Evolutionary conservation across 2,888 invertebrate genomes (phyloP), one percentile per base, ranked within the genome.

Genomic region (Acronicta alni): DNA sequence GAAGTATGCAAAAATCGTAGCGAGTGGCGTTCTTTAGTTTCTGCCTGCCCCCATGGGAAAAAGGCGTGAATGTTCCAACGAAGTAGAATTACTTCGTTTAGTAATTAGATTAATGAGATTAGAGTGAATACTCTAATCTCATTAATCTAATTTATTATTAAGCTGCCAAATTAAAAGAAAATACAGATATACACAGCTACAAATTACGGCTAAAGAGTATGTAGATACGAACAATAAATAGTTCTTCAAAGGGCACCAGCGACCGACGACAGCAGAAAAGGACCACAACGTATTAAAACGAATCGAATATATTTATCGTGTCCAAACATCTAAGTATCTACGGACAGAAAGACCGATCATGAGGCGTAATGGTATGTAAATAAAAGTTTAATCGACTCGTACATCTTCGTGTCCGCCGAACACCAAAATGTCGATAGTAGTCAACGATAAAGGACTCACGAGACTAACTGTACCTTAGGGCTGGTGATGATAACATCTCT

Each of bases 371-470:
- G 72, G 75, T 75, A 84, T 84, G 81, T 87, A 86, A 86, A 88
- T 86, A 87, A 77, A 77, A 77, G 72, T 67, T 73, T 57, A 78
- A 81, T 81, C 69, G 42, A 38, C 16, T 8, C 20, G 79, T 83
- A 69, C 57, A 80, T 49, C 58, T 82, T 65, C 70, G 64, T 76
- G 75, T 81, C 73, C 80, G 80, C 78, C 71, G 76, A 75, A 80
- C 79, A 73, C 75, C 75, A 67, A 79, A 71, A 71, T 63, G 74
- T 78, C 75, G 87, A 87, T 87, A 75, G 66, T 68, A 72, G 46
- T 64, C 57, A 18, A 59, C 57, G 88, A 88, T 89, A 89, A 82
- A 89, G 89, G 89, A 89, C 84, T 79, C 81, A 71, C 63, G 72
- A 70, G 60, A 54, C 57, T 85, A 86, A 83, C 86, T 80, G 85